Base-by-base conservation (phyloP, 2,797 vertebrate genomes). In the Pithecia hirsuta region DNA sequence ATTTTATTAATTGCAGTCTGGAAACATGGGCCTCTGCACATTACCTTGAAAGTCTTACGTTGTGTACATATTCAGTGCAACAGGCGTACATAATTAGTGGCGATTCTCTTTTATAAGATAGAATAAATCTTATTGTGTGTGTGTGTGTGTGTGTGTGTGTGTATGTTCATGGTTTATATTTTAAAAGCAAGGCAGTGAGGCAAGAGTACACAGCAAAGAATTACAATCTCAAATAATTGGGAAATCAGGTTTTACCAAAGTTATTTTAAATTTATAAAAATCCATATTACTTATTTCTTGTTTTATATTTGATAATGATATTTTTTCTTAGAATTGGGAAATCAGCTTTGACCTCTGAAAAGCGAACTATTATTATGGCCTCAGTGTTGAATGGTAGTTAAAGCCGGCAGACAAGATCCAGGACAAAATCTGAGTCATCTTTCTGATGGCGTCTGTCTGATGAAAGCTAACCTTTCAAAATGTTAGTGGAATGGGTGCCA, bases 231-330 rank as follows among this genome's bases (percentile, higher is more conserved):
- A 81, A 72, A 64, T 46, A 81, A 70, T 36, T 39, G 78, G 61
- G 81, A 96, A 93, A 72, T 13, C 26, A 64, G 22, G 10, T 20
- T 86, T 83, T 86, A 52, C 7, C 24, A 52, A 74, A 80, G 44
- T 93, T 55, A 59, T 80, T 86, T 64, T 95, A 81, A 89, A 78
- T 94, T 82, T 70, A 74, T 91, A 80, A 87, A 90, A 72, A 36
- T 15, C 55, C 8, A 59, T 28, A 14, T 8, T 76, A 41, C 22
- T n/a, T 33, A n/a, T 75, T 84, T 92, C 20, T 92, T 57, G 5
- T 36, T 52, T 92, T 55, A 7, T 75, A 59, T 83, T 91, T 59
- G 70, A 55, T 86, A 22, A 48, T 52, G 41, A 19, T 13, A 9
- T 50, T 81, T 80, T 57, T 57, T 17, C 70, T 93, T 94, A 80